These are phyloP conservation scores for Drosophila takahashii DNA, from an alignment of 1,140 invertebrate genomes.

Conservation along the genomic window DNA sequence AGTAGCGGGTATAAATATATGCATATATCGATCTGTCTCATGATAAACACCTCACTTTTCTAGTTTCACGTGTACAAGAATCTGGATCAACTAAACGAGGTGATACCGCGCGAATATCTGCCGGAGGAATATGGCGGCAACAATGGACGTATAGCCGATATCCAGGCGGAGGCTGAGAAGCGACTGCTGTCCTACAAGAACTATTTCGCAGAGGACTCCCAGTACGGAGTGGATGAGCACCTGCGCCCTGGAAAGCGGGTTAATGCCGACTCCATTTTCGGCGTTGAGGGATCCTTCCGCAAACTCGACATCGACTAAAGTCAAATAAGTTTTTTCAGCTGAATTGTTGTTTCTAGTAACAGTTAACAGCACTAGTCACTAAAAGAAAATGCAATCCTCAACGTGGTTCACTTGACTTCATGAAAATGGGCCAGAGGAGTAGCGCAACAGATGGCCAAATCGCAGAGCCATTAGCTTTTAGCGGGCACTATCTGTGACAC, in stretches of 20 bases:
- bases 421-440: conserved; percentile 17
- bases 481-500: conserved; percentile 68
- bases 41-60: conserved; percentile 4
- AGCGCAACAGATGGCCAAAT: conserved; percentile 24
- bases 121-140: conserved; percentile 87
- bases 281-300: conserved; percentile 87
- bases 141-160: conserved; percentile 84
- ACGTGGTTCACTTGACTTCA: neutral
- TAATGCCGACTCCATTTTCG: conserved; percentile 86
- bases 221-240: conserved; percentile 86
- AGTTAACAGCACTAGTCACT: neutral
- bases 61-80: conserved; percentile 86
- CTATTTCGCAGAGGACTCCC: conserved; percentile 85
- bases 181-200: conserved; percentile 84
- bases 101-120: conserved; percentile 85
- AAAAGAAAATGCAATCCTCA: conserved; percentile 8
- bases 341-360: no score
- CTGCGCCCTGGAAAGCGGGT: conserved; percentile 85
- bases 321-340: no score
- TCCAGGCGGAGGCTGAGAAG: conserved; percentile 85
- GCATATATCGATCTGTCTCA: neutral
- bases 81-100: conserved; percentile 81
- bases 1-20: no score
- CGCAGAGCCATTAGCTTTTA: conserved; percentile 54
- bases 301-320: conserved; percentile 79